phyloP scores from a whole-genome alignment of 2,113 vertebrate genomes.

The Coryphaenoides rupestris region DNA sequence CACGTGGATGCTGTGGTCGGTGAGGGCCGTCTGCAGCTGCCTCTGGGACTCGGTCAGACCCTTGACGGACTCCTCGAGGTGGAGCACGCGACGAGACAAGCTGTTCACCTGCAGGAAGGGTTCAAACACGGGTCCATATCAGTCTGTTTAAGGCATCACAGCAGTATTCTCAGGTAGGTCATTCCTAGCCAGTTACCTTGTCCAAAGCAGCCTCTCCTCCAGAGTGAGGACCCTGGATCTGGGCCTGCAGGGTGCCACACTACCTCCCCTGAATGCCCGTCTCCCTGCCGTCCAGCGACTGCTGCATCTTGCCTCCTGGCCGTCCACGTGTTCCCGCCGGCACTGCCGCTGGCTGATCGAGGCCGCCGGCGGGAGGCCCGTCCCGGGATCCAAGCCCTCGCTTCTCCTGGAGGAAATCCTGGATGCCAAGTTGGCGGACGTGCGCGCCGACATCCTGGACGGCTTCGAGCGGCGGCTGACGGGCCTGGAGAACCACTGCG shows the following conservation, averaged over 20 bases:
- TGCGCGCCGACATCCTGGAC: conserved; percentile 83
- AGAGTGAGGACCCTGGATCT: conserved; percentile 87
- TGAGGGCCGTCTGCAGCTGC: conserved; percentile 63
- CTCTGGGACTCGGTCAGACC: conserved; percentile 82
- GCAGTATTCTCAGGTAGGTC: too few relatives aligned
- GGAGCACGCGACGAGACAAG: conserved; percentile 78
- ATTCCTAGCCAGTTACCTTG: too few relatives aligned
- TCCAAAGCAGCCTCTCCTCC: conserved; percentile 85
- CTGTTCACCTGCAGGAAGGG: conserved; percentile 70
- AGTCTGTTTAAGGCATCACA: too few relatives aligned
- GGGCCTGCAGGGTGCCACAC: conserved; percentile 81
- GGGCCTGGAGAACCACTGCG: conserved; percentile 79
- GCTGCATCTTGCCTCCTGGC: conserved; percentile 82
- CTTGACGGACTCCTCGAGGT: conserved; percentile 85
- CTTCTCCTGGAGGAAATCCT: conserved; percentile 80
- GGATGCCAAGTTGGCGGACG: conserved; percentile 74
- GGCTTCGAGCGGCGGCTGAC: conserved; percentile 87
- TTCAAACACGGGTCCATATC: background rate
- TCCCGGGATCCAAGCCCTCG: conserved; percentile 71
- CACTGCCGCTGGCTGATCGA: conserved; percentile 84
- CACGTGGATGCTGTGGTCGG: conserved; percentile 72
- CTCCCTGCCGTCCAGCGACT: conserved; percentile 86
- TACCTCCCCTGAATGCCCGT: conserved; percentile 85
- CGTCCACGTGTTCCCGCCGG: conserved; percentile 81
- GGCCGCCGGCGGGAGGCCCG: conserved; percentile 65